A percentile compares a stretch with the other conserved stretches of the same genome.
These are phyloP conservation scores for Standfussiana lucernea DNA, from an alignment of 2,888 invertebrate species.

Conservation along the genomic window DNA sequence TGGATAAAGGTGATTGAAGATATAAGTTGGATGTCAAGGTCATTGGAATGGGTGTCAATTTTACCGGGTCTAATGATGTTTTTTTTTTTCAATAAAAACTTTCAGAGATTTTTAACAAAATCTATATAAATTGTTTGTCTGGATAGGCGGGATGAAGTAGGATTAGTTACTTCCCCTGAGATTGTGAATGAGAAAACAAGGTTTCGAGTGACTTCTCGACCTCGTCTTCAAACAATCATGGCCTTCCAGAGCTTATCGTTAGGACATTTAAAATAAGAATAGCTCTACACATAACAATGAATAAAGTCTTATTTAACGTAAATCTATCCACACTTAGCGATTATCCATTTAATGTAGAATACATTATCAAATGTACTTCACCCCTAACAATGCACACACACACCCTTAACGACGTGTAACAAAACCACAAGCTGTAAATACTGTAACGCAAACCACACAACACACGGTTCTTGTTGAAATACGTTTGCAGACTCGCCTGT, in stretches of 20 bases:
- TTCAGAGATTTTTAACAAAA: neutral
- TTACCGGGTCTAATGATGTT: neutral
- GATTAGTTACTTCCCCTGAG: neutral
- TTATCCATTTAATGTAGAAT: neutral
- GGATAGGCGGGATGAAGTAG: neutral
- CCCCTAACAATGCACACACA: conserved; percentile 22
- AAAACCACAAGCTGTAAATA: conserved; percentile 60
- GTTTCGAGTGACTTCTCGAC: neutral
- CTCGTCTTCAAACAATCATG: neutral
- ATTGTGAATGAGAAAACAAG: neutral
- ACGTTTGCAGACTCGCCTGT: conserved; percentile 52
- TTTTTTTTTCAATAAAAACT: neutral
- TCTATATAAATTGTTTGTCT: neutral
- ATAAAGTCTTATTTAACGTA: too few relatives aligned
- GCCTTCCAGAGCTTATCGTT: neutral
- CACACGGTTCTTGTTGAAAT: conserved; percentile 67
- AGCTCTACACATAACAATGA: neutral
- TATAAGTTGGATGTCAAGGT: neutral
- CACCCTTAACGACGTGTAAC: conserved; percentile 39
- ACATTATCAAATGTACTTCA: conserved; percentile 29
- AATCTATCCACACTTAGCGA: neutral
- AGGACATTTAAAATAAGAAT: neutral
- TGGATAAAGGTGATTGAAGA: conserved; percentile 16
- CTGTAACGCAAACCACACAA: conserved; percentile 50
- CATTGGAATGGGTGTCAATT: neutral